These are phyloP conservation scores for Cryptus armator DNA, from an alignment of 2,888 invertebrate species.

Conservation along the genomic window DNA sequence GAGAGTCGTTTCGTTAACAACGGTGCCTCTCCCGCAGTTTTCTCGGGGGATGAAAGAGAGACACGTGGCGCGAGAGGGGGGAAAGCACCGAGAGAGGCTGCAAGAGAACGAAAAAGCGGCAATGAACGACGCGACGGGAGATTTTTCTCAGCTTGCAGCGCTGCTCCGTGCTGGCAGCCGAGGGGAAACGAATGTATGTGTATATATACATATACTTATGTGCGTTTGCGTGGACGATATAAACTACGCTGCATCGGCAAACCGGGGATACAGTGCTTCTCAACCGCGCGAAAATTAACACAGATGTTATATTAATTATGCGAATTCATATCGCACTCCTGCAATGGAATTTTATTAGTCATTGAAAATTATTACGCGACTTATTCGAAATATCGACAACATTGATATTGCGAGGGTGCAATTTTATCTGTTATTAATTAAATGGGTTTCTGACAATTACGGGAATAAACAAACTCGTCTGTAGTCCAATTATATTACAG, in stretches of 20 bases:
- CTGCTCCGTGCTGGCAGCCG: slow-evolving; percentile 31
- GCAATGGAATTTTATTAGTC: background rate
- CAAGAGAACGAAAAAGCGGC: slow-evolving; percentile 46
- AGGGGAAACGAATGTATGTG: slow-evolving; percentile 16
- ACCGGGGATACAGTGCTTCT: slow-evolving; percentile 70
- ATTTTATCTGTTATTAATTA: too few species aligned
- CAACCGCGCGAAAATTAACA: slow-evolving; percentile 44
- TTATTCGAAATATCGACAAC: background rate
- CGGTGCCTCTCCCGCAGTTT: slow-evolving; percentile 28
- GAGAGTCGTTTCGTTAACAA: slow-evolving; percentile 50
- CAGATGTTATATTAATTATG: slow-evolving; percentile 34
- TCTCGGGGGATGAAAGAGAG: slow-evolving; percentile 68
- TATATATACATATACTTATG: too few species aligned
- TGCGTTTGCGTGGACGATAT: slow-evolving; percentile 60
- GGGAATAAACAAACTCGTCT: too few species aligned
- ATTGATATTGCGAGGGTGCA: background rate
- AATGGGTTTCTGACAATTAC: too few species aligned
- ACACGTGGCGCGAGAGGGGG: slow-evolving; percentile 55
- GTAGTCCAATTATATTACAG: too few species aligned
- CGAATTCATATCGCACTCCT: background rate
- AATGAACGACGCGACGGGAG: slow-evolving; percentile 30
- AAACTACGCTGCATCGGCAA: background rate
- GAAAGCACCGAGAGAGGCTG: slow-evolving; percentile 35
- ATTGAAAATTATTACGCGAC: background rate
- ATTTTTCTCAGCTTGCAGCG: slow-evolving; percentile 31